Evolutionary conservation across 1,140 invertebrate species (phyloP).

Genomic region (Muscidifurax raptorellus): DNA sequence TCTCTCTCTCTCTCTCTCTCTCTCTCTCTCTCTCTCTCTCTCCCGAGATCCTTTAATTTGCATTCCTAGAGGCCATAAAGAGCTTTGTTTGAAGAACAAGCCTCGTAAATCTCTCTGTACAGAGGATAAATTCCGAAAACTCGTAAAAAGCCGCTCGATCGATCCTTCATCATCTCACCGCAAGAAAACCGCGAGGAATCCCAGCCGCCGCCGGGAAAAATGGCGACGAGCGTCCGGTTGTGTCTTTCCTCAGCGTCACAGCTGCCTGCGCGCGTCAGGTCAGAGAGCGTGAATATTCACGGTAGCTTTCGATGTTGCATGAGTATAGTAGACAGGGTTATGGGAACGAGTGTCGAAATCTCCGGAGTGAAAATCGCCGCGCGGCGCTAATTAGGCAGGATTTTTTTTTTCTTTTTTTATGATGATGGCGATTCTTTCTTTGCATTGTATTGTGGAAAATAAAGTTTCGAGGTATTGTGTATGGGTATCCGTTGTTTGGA

Average conservation of each 20-base stretch:
- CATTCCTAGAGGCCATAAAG: not conserved
- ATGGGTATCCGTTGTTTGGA: too few species aligned
- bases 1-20: too few species aligned
- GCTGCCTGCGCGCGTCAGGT: not conserved
- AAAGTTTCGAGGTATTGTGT: too few species aligned
- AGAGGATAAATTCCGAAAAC: too few species aligned
- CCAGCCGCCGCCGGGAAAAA: not conserved
- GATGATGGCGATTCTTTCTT: too few species aligned
- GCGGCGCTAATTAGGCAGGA: not conserved
- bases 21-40: too few species aligned
- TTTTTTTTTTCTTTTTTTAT: not conserved
- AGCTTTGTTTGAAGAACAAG: too few species aligned
- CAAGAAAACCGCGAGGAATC: not conserved
- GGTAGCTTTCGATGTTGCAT: not conserved
- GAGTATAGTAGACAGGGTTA: not conserved
- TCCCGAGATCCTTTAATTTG: not conserved
- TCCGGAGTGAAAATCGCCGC: not conserved
- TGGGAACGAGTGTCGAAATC: slow-evolving; percentile 2
- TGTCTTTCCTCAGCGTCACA: not conserved
- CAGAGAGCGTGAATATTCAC: slow-evolving; percentile 27
- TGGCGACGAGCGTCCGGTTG: not conserved
- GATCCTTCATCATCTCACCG: too few species aligned
- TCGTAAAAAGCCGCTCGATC: too few species aligned
- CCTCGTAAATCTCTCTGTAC: too few species aligned
- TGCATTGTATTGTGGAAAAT: too few species aligned